Conservation (phyloP, 2,113 vertebrate genomes). For the Podarcis raffonei region DNA sequence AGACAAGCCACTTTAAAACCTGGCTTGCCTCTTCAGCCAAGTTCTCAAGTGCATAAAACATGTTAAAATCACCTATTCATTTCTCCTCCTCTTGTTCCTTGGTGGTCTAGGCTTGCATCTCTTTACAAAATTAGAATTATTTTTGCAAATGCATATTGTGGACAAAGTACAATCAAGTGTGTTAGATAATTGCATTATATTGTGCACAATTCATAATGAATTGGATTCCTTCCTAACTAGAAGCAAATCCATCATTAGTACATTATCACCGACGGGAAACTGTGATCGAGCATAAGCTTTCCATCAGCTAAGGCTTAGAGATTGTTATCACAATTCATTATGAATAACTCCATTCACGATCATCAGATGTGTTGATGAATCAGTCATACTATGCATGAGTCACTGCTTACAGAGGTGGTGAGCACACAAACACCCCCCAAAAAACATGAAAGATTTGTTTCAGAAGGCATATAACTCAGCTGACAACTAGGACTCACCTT, state of each 20-base stretch:
- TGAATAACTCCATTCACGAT: not conserved
- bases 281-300: slow-evolving; percentile 5
- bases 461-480: slow-evolving; percentile 5
- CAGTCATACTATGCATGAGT: not conserved
- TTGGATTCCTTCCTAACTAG: not conserved
- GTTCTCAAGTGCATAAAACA: not conserved
- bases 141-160: not conserved
- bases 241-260: slow-evolving; percentile 1
- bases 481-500: not conserved
- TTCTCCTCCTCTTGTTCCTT: not conserved
- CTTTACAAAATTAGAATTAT: not conserved
- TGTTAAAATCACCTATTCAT: not conserved
- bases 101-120: not conserved
- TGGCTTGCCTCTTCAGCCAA: not conserved
- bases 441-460: not conserved
- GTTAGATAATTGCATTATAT: not conserved
- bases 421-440: not conserved
- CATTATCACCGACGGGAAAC: not conserved
- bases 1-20: not conserved
- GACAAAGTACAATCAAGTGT: not conserved
- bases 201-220: not conserved
- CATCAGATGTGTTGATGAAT: not conserved
- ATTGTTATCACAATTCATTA: not conserved
- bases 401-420: not conserved
- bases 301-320: not conserved